Evolutionary conservation across 2,888 invertebrate species (phyloP).

Genomic region (Horisme vitalbata): DNA sequence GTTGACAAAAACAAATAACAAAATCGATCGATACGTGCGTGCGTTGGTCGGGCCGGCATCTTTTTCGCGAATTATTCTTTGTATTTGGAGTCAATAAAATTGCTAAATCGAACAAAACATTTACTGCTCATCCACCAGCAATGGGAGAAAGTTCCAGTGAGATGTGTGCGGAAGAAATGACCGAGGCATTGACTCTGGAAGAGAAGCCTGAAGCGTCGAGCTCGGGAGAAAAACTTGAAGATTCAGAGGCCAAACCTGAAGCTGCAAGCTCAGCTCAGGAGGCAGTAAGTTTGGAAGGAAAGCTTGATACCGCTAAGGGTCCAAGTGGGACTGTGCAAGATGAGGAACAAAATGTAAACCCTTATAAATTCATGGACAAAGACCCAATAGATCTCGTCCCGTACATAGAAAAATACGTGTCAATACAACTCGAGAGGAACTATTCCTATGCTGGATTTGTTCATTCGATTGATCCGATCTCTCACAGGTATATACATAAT

Average conservation of each 20-base stretch:
- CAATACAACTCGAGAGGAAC: slow-evolving; percentile 53
- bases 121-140: background rate
- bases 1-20: no score
- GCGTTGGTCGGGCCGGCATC: no score
- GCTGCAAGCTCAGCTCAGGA: no score
- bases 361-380: slow-evolving; percentile 3
- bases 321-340: background rate
- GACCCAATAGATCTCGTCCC: slow-evolving; percentile 20
- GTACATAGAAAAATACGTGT: slow-evolving; percentile 58
- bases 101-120: background rate
- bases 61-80: no score
- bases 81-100: no score
- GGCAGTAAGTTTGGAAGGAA: background rate
- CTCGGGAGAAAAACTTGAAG: background rate
- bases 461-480: slow-evolving; percentile 65
- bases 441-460: slow-evolving; percentile 54
- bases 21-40: no score
- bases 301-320: background rate
- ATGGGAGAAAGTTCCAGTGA: slow-evolving; percentile 9
- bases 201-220: slow-evolving; percentile 4
- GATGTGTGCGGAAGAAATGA: slow-evolving; percentile 10
- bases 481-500: slow-evolving; percentile 52
- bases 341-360: background rate
- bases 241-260: no score
- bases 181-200: slow-evolving; percentile 7